Evolutionary conservation across 1,140 invertebrate genomes (phyloP).

Genomic region (Liolophura sinensis): DNA sequence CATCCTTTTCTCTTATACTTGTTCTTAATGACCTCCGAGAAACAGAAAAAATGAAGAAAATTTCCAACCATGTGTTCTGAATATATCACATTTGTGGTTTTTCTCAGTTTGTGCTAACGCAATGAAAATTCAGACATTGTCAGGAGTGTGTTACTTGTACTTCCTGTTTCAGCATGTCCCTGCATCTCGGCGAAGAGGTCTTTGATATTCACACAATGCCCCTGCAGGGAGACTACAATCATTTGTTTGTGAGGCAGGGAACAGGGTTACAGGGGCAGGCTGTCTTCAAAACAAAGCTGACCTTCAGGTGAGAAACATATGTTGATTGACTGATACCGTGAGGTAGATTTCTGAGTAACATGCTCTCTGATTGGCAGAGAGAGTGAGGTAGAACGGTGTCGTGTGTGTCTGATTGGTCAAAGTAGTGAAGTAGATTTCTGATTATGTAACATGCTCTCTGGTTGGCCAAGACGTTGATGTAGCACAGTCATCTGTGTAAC

Average conservation of each 20-base stretch:
- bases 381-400: not conserved
- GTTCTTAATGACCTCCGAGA: not conserved
- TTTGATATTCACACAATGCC: conserved; percentile 97
- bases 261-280: conserved; percentile 97
- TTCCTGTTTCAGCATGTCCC: conserved; percentile 75
- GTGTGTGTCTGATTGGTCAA: not conserved
- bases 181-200: conserved; percentile 95
- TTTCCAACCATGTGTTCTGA: no score
- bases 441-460: no score
- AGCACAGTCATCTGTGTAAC: no score
- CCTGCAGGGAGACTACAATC: conserved; percentile 86
- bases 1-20: conserved; percentile 19
- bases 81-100: no score
- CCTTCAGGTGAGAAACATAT: conserved; percentile 71
- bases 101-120: no score
- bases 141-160: not conserved
- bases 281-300: conserved; percentile 94
- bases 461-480: no score
- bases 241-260: conserved; percentile 94
- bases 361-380: conserved; percentile 1
- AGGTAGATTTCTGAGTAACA: no score
- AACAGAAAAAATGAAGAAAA: not conserved
- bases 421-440: no score
- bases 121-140: not conserved
- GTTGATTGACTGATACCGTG: not conserved